Percentiles rank a stretch among this genome's conserved stretches.
These are phyloP conservation scores for Hyperopisus bebe DNA, from an alignment of 2,113 vertebrate genomes.

Conservation along the genomic window DNA sequence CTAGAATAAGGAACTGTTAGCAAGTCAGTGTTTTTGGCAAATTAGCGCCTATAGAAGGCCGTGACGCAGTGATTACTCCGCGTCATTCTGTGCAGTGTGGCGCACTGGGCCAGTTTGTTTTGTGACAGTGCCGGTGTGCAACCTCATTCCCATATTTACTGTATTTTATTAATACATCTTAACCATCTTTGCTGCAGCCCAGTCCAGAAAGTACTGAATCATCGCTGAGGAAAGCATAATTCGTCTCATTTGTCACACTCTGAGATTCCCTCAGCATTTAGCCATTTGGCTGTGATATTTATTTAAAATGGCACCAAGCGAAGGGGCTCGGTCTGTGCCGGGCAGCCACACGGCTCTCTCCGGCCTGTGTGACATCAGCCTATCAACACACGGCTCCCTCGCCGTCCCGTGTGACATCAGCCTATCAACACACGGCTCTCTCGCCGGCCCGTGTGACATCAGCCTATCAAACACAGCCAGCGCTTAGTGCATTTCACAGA, in stretches of 20 bases:
- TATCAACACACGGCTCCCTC: constrained; percentile 37
- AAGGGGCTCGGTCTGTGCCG: neutral
- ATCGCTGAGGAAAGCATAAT: neutral
- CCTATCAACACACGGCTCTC: constrained; percentile 38
- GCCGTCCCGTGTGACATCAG: constrained; percentile 49
- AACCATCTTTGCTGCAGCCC: neutral
- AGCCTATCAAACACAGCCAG: constrained; percentile 59
- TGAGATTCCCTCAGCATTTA: neutral
- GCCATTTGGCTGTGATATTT: neutral
- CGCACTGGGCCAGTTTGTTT: neutral
- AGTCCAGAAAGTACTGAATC: neutral
- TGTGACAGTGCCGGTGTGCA: neutral
- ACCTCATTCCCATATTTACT: neutral
- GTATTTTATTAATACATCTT: neutral
- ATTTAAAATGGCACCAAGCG: neutral
- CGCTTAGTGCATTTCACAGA: constrained; percentile 66
- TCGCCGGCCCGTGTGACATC: constrained; percentile 45
- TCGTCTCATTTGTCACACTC: neutral
- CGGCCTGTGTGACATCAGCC: constrained; percentile 52
- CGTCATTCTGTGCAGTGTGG: neutral
- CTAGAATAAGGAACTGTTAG: neutral
- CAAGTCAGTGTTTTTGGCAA: neutral
- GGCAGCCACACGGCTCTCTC: neutral
- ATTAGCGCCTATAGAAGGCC: neutral
- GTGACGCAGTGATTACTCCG: neutral